A percentile compares a stretch with the other conserved stretches of the same genome.
Evolutionary conservation across 2,888 invertebrate genomes (phyloP).

Genomic region (Drosophila kuntzei): DNA sequence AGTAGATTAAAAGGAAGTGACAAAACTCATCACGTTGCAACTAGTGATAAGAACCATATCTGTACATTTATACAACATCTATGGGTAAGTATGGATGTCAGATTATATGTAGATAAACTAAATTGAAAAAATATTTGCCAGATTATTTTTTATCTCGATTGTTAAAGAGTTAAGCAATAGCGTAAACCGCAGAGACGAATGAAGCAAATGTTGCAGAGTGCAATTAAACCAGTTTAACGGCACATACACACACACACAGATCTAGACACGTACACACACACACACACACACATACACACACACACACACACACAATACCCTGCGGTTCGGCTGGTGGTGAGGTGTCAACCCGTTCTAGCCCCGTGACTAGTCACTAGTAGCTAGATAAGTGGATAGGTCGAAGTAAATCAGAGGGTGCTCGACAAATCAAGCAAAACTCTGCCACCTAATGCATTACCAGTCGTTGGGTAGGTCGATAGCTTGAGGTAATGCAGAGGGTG

Average conservation of each 20-base stretch:
- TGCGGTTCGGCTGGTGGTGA: no score
- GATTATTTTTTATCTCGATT: constrained; percentile 35
- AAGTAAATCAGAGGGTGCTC: no score
- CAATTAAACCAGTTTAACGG: constrained; percentile 75
- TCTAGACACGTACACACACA: constrained; percentile 20
- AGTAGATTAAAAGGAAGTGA: constrained; percentile 5
- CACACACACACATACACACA: constrained; percentile 6
- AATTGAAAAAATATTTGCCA: constrained; percentile 30
- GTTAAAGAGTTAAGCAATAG: constrained; percentile 28
- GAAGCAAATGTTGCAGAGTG: constrained; percentile 45
- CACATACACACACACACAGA: constrained; percentile 37
- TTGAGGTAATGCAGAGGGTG: no score
- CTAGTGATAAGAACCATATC: constrained; percentile 33
- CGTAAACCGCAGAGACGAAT: constrained; percentile 27
- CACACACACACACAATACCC: constrained; percentile 9
- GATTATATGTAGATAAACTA: constrained; percentile 1
- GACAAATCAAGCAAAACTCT: no score
- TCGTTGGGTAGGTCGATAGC: no score
- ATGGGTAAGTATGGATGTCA: not conserved
- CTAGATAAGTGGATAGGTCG: no score
- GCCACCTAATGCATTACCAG: no score
- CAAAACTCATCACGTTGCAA: constrained; percentile 9
- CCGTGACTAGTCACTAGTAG: no score
- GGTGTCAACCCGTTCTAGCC: no score
- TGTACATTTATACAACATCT: no score